Base-by-base conservation (phyloP, 2,113 vertebrate genomes). In the Origma solitaria region DNA sequence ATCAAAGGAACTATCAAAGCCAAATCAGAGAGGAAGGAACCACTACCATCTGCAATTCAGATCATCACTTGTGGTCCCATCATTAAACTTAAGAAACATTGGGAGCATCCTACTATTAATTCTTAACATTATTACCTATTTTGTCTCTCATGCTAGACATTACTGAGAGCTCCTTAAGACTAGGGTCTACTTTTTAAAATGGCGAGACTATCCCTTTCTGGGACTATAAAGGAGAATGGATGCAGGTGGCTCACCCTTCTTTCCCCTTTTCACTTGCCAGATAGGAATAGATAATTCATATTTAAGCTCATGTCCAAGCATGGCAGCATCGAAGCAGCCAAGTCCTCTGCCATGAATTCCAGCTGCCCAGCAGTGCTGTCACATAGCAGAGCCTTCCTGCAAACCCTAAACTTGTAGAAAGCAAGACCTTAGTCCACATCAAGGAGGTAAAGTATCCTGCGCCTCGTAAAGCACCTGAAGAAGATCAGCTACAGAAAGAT, bases 1-100 rank as follows among this genome's bases (percentile, higher is more conserved):
- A 96, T 95, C 94, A 97, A 92, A 97, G 78, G 60, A 91, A 60
- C 64, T 94, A 69, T 76, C 69, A 94, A 95, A 95, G 90, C 85
- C 58, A 76, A 80, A 77, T 92, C 75, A 73, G 72, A 71, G n/a
- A 93, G 33, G 45, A 90, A 95, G 50, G 88, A 95, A 85, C 70
- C 87, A 91, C 82, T 83, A 23, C 51, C 65, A 85, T 91, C 88
- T 97, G 91, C 85, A 96, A 95, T 91, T 96, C 69, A 91, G 84
- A 93, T 91, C 82, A 71, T 71, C 62, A 75, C n/a, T 86, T 94
- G 58, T 84, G 76, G 91, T 85, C 77, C 62, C 79, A 57, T 61
- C 45, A 49, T 37, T 69, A 83, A 75, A 69, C 66, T 81, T 76
- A 62, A 91, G 86, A 85, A 84, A 86, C 56, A 20, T 30, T 54